phyloP scores from a whole-genome alignment of 2,888 invertebrate species.

The Pterobdella sp. region DNA sequence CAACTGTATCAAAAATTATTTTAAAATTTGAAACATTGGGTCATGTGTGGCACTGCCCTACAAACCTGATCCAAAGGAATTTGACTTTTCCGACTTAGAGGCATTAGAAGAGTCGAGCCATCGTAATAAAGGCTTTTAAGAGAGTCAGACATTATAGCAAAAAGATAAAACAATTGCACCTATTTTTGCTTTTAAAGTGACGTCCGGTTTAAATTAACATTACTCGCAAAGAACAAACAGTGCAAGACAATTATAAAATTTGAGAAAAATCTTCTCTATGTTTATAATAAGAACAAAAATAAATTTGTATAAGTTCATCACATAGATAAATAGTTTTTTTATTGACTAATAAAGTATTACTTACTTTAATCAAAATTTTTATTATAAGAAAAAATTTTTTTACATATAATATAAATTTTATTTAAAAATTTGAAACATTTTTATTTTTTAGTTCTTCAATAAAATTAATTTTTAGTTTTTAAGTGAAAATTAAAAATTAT shows the following conservation, averaged over 20 bases:
- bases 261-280: not conserved
- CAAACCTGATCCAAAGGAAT: slow-evolving; percentile 32
- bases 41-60: not conserved
- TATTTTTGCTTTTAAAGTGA: not conserved
- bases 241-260: no score
- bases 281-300: no score
- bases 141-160: not conserved
- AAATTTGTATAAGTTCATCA: no score
- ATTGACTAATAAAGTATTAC: no score
- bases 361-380: no score
- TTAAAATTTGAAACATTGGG: not conserved
- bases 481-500: no score
- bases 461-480: no score
- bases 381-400: no score
- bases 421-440: no score
- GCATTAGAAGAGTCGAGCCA: slow-evolving; percentile 20
- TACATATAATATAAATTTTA: no score
- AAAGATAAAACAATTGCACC: not conserved
- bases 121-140: slow-evolving; percentile 19
- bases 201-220: not conserved
- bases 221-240: not conserved
- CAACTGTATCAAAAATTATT: slow-evolving; percentile 32
- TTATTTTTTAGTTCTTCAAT: no score
- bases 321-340: no score
- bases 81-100: not conserved